Evolutionary conservation across 2,888 invertebrate genomes (phyloP), one percentile per base, ranked within the genome.

Genomic region (Cloeon dipterum): DNA sequence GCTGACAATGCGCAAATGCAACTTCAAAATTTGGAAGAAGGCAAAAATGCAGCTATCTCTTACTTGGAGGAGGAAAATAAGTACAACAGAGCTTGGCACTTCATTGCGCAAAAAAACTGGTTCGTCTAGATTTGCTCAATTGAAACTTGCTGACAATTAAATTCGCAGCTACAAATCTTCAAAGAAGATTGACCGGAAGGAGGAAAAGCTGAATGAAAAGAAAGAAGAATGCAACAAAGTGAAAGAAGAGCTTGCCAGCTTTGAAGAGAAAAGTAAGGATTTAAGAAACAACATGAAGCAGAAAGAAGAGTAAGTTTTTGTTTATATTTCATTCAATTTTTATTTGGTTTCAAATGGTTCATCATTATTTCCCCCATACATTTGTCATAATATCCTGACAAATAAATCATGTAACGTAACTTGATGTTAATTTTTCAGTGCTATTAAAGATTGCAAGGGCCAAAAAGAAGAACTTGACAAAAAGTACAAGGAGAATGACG

Each of bases 1-100:
- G 73, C 89, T 4, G 77, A 82, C 47, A 57, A 82, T 20, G 74
- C 86, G 5, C 75, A 83, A 49, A 71, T 72, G 37, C 86, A 88
- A 52, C 74, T 82, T 54, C 68, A 71, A 40, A 74, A 75, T 46
- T 56, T 89, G 35, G 70, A 77, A 47, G 70, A 67, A 41, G 81
- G 83, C 0, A 82, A 76, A 66, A 67, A 74, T 40, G 74, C 76
- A 39, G 82, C 83, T 0, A 66, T 83, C 0, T 68, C 74, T 34
- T 75, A 72, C 49, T 62, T 96, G 46, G 72, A 72, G 44, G 53
- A 72, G 16, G 83, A 89, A 51, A 98, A 98, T 53, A 64, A 65
- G 3, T 61, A 75, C 2, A 63, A 69, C 2, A 61, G 66, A 36
- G 66, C 69, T 3, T 70, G 73, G 47, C 82, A 83, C 57, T 63